phyloP scores from a whole-genome alignment of 2,888 invertebrate species.

The Lithosia quadra region DNA sequence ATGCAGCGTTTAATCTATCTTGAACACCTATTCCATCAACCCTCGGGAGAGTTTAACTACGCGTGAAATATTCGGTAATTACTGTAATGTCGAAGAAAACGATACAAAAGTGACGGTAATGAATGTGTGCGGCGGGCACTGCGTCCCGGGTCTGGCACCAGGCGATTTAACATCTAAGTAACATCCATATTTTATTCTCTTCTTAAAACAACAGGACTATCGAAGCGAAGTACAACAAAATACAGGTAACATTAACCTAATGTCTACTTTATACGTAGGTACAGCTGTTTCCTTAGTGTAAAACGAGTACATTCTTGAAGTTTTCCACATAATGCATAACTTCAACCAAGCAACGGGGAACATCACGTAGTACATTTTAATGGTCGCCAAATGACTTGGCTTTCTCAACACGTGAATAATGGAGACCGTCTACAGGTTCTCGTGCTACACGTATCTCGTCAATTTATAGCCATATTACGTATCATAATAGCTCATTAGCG shows the following conservation, averaged over 20 bases:
- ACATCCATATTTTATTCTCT: neutral
- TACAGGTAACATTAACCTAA: neutral
- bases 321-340: constrained; percentile 20
- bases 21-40: neutral
- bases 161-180: neutral
- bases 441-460: constrained; percentile 45
- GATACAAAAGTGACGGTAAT: neutral
- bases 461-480: constrained; percentile 43
- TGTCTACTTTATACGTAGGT: neutral
- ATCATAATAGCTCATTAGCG: constrained; percentile 49
- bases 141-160: neutral
- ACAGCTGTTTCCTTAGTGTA: constrained; percentile 18
- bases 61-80: neutral
- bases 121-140: neutral
- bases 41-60: neutral
- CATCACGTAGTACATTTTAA: constrained; percentile 61
- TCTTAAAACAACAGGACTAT: neutral
- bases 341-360: constrained; percentile 23
- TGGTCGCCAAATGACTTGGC: constrained; percentile 55
- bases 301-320: constrained; percentile 21
- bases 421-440: constrained; percentile 36
- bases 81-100: neutral
- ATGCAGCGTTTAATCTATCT: too few species aligned
- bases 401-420: constrained; percentile 49
- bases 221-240: neutral